Percentiles rank a stretch among this genome's conserved stretches.
phyloP scores from a whole-genome alignment of 1,140 invertebrate species.

The Caenorhabditis latens region DNA sequence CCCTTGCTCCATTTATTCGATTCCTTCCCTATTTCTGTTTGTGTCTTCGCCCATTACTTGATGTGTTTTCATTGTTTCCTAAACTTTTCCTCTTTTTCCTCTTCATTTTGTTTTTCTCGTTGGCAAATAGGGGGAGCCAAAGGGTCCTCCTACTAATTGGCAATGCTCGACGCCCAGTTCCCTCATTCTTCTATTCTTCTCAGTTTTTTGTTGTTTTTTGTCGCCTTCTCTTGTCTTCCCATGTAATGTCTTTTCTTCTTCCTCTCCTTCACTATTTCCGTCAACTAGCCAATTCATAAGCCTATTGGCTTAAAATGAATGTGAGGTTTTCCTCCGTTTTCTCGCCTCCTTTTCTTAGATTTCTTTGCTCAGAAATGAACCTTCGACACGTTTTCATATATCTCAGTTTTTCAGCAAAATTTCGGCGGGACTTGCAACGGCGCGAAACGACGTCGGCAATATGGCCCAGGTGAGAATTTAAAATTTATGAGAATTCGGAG shows the following conservation, averaged over 20 bases:
- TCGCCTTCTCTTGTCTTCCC: neutral
- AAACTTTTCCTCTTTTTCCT: constrained; percentile 5
- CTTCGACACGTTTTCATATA: constrained; percentile 15
- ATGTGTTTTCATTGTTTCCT: constrained; percentile 36
- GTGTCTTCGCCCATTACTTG: constrained; percentile 42
- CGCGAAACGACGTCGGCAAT: constrained; percentile 49
- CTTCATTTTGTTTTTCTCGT: neutral
- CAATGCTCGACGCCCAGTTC: constrained; percentile 14
- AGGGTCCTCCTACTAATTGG: constrained; percentile 37
- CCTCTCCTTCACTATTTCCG: neutral
- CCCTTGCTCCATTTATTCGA: constrained; percentile 48
- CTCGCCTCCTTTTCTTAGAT: neutral
- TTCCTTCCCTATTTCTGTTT: constrained; percentile 22
- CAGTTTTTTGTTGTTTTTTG: constrained; percentile 19
- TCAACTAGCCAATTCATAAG: constrained; percentile 48
- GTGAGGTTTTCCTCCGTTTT: constrained; percentile 36
- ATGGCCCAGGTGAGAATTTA: constrained; percentile 41
- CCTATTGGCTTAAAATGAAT: constrained; percentile 32
- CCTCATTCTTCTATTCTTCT: neutral
- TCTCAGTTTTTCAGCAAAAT: constrained; percentile 51
- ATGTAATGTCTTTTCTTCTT: constrained; percentile 12
- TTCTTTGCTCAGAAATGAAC: constrained; percentile 20
- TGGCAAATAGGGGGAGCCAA: neutral
- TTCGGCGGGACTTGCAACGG: constrained; percentile 54
- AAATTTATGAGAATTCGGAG: neutral